These are phyloP conservation scores for Neoascia interrupta DNA, from an alignment of 2,888 invertebrate species.

Conservation along the genomic window DNA sequence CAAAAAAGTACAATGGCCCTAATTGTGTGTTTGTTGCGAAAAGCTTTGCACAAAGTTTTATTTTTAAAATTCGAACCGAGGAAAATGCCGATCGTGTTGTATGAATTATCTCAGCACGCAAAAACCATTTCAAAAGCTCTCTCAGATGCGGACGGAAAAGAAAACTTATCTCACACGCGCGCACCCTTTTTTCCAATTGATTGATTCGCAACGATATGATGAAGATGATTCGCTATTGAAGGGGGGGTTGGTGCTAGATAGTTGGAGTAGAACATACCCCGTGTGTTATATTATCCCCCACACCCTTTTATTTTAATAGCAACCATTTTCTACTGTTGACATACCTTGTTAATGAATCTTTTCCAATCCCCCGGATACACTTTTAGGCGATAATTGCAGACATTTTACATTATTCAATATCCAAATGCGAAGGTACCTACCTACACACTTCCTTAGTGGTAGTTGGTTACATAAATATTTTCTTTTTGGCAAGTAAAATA, in stretches of 20 bases:
- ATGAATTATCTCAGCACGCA: slow-evolving; percentile 38
- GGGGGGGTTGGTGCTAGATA: not conserved
- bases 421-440: slow-evolving; percentile 44
- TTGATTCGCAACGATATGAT: slow-evolving; percentile 36
- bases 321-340: slow-evolving; percentile 23
- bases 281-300: slow-evolving; percentile 50
- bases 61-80: slow-evolving; percentile 60
- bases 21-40: slow-evolving; percentile 69
- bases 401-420: slow-evolving; percentile 57
- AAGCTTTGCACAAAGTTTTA: slow-evolving; percentile 62
- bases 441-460: slow-evolving; percentile 41
- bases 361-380: slow-evolving; percentile 25
- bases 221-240: not conserved
- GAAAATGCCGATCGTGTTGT: slow-evolving; percentile 48
- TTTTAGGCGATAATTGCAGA: slow-evolving; percentile 34
- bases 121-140: slow-evolving; percentile 59
- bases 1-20: slow-evolving; percentile 70
- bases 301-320: slow-evolving; percentile 44
- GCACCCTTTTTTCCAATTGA: slow-evolving; percentile 69
- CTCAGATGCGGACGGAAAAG: slow-evolving; percentile 48
- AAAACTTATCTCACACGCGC: slow-evolving; percentile 64
- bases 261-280: slow-evolving; percentile 2
- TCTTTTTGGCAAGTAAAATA: slow-evolving; percentile 64
- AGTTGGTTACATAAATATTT: slow-evolving; percentile 61
- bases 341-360: slow-evolving; percentile 36